Conservation (phyloP, 1,140 invertebrate species). For the Oscheius sp. region DNA sequence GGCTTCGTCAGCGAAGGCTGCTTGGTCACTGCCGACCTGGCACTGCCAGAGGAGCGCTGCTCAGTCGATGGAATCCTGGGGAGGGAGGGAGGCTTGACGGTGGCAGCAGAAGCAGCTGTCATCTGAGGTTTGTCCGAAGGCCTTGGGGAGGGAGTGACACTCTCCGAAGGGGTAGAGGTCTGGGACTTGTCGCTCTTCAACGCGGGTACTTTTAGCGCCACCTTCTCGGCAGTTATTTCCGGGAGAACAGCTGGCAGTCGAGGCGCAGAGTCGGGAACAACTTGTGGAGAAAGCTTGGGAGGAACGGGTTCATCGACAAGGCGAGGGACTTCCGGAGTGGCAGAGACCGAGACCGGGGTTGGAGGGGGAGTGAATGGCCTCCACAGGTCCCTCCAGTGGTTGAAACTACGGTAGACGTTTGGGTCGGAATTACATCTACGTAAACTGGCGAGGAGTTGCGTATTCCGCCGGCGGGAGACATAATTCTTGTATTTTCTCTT, state of each 20-base stretch:
- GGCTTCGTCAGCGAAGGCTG: constrained; percentile 13
- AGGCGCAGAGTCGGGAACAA: neutral
- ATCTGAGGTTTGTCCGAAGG: neutral
- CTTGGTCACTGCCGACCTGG: neutral
- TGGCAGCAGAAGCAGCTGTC: neutral
- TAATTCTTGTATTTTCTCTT: constrained; percentile 44
- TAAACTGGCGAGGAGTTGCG: constrained; percentile 40
- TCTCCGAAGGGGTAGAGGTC: neutral
- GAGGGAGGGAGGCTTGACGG: constrained; percentile 4
- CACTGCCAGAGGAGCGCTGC: neutral
- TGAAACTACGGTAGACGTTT: constrained; percentile 41
- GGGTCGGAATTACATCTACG: constrained; percentile 40
- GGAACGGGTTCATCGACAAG: neutral
- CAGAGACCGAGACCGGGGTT: neutral
- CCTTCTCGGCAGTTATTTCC: neutral
- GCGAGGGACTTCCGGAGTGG: neutral
- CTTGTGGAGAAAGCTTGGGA: constrained; percentile 4
- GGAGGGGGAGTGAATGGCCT: constrained; percentile 32
- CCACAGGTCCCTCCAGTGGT: constrained; percentile 41
- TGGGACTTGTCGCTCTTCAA: neutral
- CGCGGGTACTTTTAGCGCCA: neutral
- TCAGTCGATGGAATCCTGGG: constrained; percentile 1
- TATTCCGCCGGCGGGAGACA: constrained; percentile 40
- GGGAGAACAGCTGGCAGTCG: neutral
- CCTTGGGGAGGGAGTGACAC: neutral